These are phyloP conservation scores for Deilephila elpenor DNA, from an alignment of 2,888 invertebrate species.

Conservation along the genomic window DNA sequence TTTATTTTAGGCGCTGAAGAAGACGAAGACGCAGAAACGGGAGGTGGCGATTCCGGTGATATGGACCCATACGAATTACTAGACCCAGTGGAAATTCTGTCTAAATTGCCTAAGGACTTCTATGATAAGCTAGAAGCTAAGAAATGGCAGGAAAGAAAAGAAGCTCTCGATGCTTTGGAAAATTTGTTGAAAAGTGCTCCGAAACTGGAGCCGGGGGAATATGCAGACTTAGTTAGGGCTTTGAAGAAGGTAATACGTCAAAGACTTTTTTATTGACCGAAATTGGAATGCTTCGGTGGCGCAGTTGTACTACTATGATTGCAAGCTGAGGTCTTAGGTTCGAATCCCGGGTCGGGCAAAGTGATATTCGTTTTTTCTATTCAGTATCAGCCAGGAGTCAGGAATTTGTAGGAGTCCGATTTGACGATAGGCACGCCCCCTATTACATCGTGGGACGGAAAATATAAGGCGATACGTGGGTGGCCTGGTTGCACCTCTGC, in stretches of 20 bases:
- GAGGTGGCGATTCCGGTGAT: constrained; percentile 86
- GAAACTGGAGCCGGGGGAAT: constrained; percentile 96
- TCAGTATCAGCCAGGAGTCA: no score
- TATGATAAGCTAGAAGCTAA: constrained; percentile 97
- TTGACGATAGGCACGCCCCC: no score
- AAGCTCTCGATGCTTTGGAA: constrained; percentile 93
- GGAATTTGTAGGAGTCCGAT: no score
- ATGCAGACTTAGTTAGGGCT: constrained; percentile 93
- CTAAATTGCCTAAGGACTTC: constrained; percentile 97
- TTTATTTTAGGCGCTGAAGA: constrained; percentile 64
- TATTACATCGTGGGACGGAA: no score
- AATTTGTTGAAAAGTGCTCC: constrained; percentile 90
- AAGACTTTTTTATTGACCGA: no score
- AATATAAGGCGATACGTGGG: no score
- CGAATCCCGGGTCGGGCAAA: no score
- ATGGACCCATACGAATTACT: constrained; percentile 96
- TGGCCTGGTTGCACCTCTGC: no score
- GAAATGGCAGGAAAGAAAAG: constrained; percentile 98
- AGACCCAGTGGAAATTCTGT: constrained; percentile 96
- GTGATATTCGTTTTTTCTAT: no score
- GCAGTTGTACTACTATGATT: no score
- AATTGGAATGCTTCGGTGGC: no score
- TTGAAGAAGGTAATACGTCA: constrained; percentile 90
- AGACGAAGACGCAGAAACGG: constrained; percentile 85
- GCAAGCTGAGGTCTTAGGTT: no score